These are phyloP conservation scores for Agelas oroides DNA, from an alignment of 37 sponge, comb jelly and placozoan species.

Conservation along the genomic window DNA sequence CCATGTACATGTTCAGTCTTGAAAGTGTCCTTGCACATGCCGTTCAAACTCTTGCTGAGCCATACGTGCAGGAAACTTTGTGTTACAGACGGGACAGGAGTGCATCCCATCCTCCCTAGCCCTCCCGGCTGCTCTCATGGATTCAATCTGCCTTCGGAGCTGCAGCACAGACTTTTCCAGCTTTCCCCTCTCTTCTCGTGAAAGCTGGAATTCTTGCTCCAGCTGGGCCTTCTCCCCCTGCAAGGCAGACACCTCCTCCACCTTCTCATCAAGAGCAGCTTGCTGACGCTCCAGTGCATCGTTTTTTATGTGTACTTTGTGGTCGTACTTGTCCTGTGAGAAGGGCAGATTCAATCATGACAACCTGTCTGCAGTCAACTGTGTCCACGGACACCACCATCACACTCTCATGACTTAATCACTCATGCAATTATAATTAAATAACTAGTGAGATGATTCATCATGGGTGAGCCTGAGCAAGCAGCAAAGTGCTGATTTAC, in stretches of 20 bases:
- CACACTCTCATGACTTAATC: no score
- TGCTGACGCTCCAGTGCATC: conserved; percentile 14
- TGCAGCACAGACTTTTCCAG: conserved; percentile 9
- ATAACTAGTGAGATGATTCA: no score
- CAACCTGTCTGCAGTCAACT: no score
- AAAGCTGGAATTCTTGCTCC: not conserved
- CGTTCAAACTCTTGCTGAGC: conserved; percentile 51
- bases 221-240: conserved; percentile 13
- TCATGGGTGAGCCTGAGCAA: no score
- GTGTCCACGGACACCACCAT: no score
- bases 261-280: conserved; percentile 6
- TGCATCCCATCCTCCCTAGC: not conserved
- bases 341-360: no score
- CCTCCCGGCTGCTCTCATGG: no score
- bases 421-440: no score
- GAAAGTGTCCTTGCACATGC: conserved; percentile 72
- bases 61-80: conserved; percentile 40
- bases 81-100: conserved; percentile 60
- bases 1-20: no score
- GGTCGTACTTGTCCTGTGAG: no score
- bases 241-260: not conserved
- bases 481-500: no score
- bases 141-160: not conserved
- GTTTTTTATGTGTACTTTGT: no score
- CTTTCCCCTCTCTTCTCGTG: conserved; percentile 10